Evolutionary conservation across 2,797 vertebrate genomes (phyloP), one percentile per base, ranked within the genome.

Genomic region (Triplophysa yarkandensis): DNA sequence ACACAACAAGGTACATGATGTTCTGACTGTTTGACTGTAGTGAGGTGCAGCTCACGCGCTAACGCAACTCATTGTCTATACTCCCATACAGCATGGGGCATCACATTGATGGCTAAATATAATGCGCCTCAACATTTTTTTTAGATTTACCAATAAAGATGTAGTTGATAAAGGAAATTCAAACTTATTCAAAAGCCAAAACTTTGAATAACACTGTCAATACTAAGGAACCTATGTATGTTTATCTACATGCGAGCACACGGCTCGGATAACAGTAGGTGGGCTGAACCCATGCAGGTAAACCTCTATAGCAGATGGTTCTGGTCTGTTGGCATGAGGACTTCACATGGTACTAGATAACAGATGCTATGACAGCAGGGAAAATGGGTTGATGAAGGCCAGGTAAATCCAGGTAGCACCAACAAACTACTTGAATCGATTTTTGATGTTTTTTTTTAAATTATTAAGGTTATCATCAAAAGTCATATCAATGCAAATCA

Each of bases 351-450:
- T 23, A 27, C 68, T 55, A 63, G 63, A 63, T 14, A n/a, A 48
- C 76, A 78, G 76, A 66, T 78, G 79, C 71, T 55, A 14, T 25
- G 41, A 55, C 55, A 63, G 27, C 17, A 67, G 71, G 74, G 66
- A 19, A 4, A 16, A 55, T n/a, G 46, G 34, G n/a, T 36, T 52
- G 57, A 19, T 75, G 54, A 39, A 58, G 57, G 50, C 63, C 44
- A 58, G 52, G 13, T 21, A 54, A 25, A 48, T 75, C 34, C 68
- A 76, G 52, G 25, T 69, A 34, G 39, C 55, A 44, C 55, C 32
- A 43, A 60, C 54, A 69, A 61, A 60, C 21, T 27, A 16, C 34
- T 46, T 67, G n/a, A 23, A 68, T 34, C 41, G 60, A 52, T 28
- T 48, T 67, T 44, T 67, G 28, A 32, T n/a, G 10, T 55, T 62